Evolutionary conservation across 1,140 invertebrate species (phyloP), one percentile per base, ranked within the genome.

Genomic region (Zelostemma sp.): DNA sequence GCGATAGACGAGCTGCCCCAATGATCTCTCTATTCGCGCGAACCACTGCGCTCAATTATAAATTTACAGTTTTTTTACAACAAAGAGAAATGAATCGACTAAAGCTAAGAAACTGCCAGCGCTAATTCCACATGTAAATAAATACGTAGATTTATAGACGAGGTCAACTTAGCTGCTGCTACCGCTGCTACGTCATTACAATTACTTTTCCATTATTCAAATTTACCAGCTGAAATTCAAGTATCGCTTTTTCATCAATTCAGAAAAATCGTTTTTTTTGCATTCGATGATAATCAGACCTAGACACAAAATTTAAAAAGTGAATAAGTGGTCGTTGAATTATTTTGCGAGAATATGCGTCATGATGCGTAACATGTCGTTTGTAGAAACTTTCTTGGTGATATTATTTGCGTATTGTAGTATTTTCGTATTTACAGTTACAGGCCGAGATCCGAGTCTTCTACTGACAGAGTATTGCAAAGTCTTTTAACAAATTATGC

Each of bases 61-160:
- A 79, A 84, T 80, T 78, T 78, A 76, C 72, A 74, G 75, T 81
- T 83, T 82, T 73, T 81, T 81, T 85, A 82, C 75, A 68, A 76
- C 58, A 25, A 6, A 74, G 65, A 78, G 76, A 31, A 68, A 75
- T 58, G 72, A 72, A 79, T 68, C 79, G 75, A 79, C 76, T 80
- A 60, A 72, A 82, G 78, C 79, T 80, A 75, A 68, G 67, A 58
- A 80, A 80, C 78, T 80, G 78, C 78, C 78, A 77, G 56, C 55
- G 58, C 60, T 56, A 59, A 56, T 58, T 59, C 31, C 33, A 53
- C 51, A 57, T 17, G 21, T 57, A 68, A 68, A 55, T 68, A 68
- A 68, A 68, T 68, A 68, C 60, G 9, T 50, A 67, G 35, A 28
- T 59, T 19, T 18, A 53, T 40, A 53, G 18, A 25, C n/a, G 14